Evolutionary conservation across 1,140 invertebrate genomes (phyloP).

Genomic region (Drosophila neocordata): DNA sequence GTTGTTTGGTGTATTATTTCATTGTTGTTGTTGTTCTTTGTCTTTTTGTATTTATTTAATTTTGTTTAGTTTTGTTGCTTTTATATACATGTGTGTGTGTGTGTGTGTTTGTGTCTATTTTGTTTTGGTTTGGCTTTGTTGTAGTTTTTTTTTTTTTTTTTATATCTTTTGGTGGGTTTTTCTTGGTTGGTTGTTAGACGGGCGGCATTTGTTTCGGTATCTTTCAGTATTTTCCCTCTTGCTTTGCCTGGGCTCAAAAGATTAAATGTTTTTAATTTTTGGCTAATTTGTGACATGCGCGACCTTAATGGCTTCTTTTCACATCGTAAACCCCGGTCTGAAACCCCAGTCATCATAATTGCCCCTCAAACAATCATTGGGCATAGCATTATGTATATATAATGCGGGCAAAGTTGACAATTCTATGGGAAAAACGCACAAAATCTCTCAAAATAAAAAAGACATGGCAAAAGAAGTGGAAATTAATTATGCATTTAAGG

Average conservation of each 20-base stretch:
- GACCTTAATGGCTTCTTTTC: constrained; percentile 78
- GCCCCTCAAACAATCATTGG: constrained; percentile 53
- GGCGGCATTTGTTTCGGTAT: constrained; percentile 16
- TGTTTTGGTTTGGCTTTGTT: constrained; percentile 27
- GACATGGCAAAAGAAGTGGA: constrained; percentile 6
- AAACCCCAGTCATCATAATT: constrained; percentile 50
- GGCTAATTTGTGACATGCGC: constrained; percentile 78
- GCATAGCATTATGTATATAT: not conserved
- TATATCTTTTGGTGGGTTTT: constrained; percentile 56
- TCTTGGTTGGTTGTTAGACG: constrained; percentile 27
- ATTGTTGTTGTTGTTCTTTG: constrained; percentile 30
- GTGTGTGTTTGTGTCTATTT: not conserved
- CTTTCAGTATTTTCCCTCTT: constrained; percentile 8
- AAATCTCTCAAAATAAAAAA: not conserved
- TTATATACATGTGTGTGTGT: too few species aligned
- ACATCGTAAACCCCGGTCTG: constrained; percentile 62
- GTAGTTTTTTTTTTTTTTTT: constrained; percentile 45
- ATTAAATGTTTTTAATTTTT: constrained; percentile 78
- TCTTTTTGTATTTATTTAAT: constrained; percentile 29
- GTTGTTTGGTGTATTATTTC: constrained; percentile 20
- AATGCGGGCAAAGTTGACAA: constrained; percentile 55
- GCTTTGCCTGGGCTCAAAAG: constrained; percentile 47
- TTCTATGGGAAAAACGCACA: constrained; percentile 50
- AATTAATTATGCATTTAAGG: constrained; percentile 76
- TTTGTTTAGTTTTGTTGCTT: constrained; percentile 15